Percentiles rank a stretch among this genome's conserved stretches.
Evolutionary conservation across 2,888 invertebrate genomes (phyloP).

Genomic region (Leucophenga maculata): DNA sequence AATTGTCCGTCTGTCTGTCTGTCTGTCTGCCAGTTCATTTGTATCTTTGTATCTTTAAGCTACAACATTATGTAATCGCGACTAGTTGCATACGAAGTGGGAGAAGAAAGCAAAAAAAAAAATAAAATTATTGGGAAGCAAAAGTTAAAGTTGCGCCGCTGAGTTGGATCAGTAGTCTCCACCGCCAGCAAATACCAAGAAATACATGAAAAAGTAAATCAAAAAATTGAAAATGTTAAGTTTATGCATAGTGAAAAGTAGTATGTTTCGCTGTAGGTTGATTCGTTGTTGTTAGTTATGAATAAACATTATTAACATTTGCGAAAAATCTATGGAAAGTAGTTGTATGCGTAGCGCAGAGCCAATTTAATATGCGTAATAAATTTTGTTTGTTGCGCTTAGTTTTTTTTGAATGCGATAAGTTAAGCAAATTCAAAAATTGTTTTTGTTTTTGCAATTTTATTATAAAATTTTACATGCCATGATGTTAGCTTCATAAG

Average conservation of each 20-base stretch:
- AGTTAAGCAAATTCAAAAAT: too few species aligned
- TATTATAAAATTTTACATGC: too few species aligned
- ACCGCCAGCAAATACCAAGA: not conserved
- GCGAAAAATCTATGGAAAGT: too few species aligned
- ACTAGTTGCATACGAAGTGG: not conserved
- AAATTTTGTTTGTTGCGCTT: too few species aligned
- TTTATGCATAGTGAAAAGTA: too few species aligned
- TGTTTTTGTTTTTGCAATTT: too few species aligned
- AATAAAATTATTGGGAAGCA: conserved; percentile 6
- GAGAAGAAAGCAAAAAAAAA: conserved; percentile 27
- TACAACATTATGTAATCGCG: conserved; percentile 60
- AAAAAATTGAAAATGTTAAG: not conserved
- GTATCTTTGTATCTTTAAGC: conserved; percentile 48
- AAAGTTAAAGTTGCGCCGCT: not conserved
- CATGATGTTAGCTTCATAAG: too few species aligned
- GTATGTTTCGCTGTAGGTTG: too few species aligned
- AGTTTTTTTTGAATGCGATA: too few species aligned
- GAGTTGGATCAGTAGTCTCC: not conserved
- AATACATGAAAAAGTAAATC: not conserved
- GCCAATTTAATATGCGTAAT: too few species aligned
- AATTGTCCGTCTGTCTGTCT: conserved; percentile 19
- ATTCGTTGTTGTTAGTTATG: not conserved
- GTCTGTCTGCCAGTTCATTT: conserved; percentile 15
- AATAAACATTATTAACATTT: conserved; percentile 5
- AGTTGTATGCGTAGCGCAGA: too few species aligned